phyloP scores from a whole-genome alignment of 2,797 vertebrate genomes.

The Paedocypris micromegethes region DNA sequence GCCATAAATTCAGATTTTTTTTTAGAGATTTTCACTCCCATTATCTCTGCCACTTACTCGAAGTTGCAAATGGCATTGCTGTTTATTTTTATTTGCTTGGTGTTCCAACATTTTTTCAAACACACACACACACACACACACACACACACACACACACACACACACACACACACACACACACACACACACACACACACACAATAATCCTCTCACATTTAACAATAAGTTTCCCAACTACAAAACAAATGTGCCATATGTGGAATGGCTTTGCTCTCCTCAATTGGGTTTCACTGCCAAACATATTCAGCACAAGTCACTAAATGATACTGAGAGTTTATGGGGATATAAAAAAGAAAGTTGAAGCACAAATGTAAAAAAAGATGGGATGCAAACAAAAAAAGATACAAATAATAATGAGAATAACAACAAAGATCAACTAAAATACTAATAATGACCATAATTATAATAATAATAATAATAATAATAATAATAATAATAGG shows the following conservation, averaged over 20 bases:
- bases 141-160: constrained; percentile 41
- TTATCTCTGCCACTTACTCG: constrained; percentile 70
- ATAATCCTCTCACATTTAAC: constrained; percentile 50
- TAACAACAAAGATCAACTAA: no score
- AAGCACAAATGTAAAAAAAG: constrained; percentile 22
- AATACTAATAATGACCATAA: no score
- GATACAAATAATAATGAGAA: no score
- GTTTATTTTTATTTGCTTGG: constrained; percentile 57
- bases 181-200: constrained; percentile 2
- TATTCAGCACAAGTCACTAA: constrained; percentile 50
- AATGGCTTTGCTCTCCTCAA: constrained; percentile 43
- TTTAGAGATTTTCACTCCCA: constrained; percentile 69
- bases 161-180: constrained; percentile 38
- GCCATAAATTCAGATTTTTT: constrained; percentile 70
- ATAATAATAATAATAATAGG: no score
- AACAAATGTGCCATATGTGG: constrained; percentile 60
- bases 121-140: constrained; percentile 35
- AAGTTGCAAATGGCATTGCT: constrained; percentile 50
- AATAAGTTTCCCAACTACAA: constrained; percentile 62
- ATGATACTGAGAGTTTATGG: constrained; percentile 57
- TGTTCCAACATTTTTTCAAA: constrained; percentile 37
- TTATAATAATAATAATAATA: no score
- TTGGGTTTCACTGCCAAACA: constrained; percentile 54
- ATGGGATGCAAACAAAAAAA: no score
- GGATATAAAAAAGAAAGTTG: constrained; percentile 46